Evolutionary conservation across 2,888 invertebrate genomes (phyloP), one percentile per base, ranked within the genome.

Genomic region (Elmis aenea): DNA sequence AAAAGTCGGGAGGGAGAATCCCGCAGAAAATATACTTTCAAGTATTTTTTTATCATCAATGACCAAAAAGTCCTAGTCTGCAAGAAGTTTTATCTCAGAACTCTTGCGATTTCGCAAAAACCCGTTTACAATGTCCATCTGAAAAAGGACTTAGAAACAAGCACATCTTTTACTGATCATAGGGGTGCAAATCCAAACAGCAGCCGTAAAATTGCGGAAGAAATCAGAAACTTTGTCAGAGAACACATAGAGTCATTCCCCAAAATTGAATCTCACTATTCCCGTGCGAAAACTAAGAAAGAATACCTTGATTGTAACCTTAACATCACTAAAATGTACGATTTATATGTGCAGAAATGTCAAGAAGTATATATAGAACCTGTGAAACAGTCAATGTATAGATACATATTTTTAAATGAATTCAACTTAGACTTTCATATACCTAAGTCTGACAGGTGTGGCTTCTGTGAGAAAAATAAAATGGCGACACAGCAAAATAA

Each of bases 371-470:
- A 38, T 15, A 24, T 2, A 2, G 8, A 15, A n/a, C 26, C 23
- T 13, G 34, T 38, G 3, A 42, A 45, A 32, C 23, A 38, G 15
- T 42, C 42, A 5, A 34, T 30, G 31, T 42, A 45, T 22, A 20
- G 38, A 12, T 22, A 18, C 13, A 45, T 47, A 25, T 45, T 45
- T 13, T 14, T 18, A 3, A 47, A 38, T 8, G 24, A 45, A 5
- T 48, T 48, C 15, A 48, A 43, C 30, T 44, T 44, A 29, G 38
- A 38, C 14, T 46, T 47, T 14, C 34, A 40, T 26, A 25, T 31
- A 5, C 40, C 47, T 3, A 42, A 42, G 35, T 32, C 25, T 14
- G 38, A 45, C 27, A 33, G 22, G 26, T 35, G 38, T 33, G 42
- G 33, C n/a, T n/a, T n/a, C n/a, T n/a, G n/a, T n/a, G n/a, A n/a